These are phyloP conservation scores for Atethmia centrago DNA, from an alignment of 2,888 invertebrate genomes.

Conservation along the genomic window DNA sequence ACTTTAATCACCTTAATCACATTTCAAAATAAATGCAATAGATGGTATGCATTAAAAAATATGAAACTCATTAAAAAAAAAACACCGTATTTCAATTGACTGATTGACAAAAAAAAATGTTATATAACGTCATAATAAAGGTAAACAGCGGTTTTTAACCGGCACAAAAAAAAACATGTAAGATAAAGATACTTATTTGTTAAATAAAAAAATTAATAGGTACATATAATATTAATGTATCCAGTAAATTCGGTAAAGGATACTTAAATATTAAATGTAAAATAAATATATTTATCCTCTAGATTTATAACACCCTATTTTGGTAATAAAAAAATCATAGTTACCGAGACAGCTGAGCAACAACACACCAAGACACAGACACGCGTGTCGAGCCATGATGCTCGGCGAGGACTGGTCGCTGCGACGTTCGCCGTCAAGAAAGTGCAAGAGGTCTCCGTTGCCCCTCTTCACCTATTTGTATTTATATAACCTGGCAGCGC, in stretches of 20 bases:
- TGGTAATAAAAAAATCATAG: slow-evolving; percentile 70
- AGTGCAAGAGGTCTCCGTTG: slow-evolving; percentile 88
- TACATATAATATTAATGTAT: not conserved
- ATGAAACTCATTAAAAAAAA: not conserved
- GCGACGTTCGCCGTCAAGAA: slow-evolving; percentile 86
- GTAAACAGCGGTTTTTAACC: slow-evolving; percentile 12
- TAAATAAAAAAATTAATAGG: not conserved
- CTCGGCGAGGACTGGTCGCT: slow-evolving; percentile 87
- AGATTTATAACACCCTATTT: slow-evolving; percentile 20
- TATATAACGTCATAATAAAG: not conserved
- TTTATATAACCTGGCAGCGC: slow-evolving; percentile 88
- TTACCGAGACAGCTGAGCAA: slow-evolving; percentile 88
- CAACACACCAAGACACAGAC: slow-evolving; percentile 87
- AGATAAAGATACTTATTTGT: not conserved
- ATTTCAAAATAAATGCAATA: not conserved
- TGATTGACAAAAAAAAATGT: not conserved
- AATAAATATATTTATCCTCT: slow-evolving; percentile 32
- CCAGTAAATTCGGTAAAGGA: slow-evolving; percentile 16
- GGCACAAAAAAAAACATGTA: not conserved
- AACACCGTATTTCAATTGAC: not conserved
- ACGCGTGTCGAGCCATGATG: slow-evolving; percentile 90
- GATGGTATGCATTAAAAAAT: not conserved
- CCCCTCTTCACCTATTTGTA: slow-evolving; percentile 90
- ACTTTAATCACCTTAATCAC: not conserved
- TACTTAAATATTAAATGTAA: slow-evolving; percentile 10